phyloP scores from a whole-genome alignment of 2,797 vertebrate species.

The Schizopygopsis malacanthus region DNA sequence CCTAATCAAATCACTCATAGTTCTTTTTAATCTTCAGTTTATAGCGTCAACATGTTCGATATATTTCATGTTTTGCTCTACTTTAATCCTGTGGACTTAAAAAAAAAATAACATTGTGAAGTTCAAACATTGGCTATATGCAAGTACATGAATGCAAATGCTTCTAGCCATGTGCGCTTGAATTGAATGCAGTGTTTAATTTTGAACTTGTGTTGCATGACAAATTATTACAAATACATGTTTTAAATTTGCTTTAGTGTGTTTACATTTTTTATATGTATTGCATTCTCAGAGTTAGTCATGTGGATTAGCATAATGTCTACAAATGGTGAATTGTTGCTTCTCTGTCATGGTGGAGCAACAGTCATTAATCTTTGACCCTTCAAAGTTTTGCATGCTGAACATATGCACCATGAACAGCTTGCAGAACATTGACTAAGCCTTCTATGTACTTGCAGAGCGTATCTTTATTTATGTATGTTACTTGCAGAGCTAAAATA shows the following conservation, averaged over 20 bases:
- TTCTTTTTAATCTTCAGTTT: slow-evolving; percentile 18
- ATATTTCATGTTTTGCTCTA: slow-evolving; percentile 53
- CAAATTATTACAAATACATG: not conserved
- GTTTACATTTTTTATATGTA: not conserved
- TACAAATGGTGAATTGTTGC: not conserved
- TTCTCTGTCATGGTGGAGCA: not conserved
- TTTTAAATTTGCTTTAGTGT: not conserved
- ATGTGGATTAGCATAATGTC: not conserved
- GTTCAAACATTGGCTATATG: not conserved
- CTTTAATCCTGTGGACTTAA: not conserved
- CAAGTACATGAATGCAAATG: not conserved
- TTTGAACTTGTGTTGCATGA: not conserved
- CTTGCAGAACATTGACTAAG: not conserved
- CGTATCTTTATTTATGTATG: not conserved
- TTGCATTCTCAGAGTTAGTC: not conserved
- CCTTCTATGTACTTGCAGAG: slow-evolving; percentile 18
- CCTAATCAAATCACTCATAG: slow-evolving; percentile 32
- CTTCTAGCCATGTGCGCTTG: not conserved
- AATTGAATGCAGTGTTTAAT: not conserved
- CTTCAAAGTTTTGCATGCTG: not conserved
- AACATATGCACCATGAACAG: not conserved
- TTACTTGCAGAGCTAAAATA: no score
- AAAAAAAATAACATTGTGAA: not conserved
- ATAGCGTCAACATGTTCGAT: slow-evolving; percentile 67
- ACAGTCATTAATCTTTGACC: not conserved